These are phyloP conservation scores for Atherinosoma microstoma DNA, from an alignment of 2,797 vertebrate genomes.

Conservation along the genomic window DNA sequence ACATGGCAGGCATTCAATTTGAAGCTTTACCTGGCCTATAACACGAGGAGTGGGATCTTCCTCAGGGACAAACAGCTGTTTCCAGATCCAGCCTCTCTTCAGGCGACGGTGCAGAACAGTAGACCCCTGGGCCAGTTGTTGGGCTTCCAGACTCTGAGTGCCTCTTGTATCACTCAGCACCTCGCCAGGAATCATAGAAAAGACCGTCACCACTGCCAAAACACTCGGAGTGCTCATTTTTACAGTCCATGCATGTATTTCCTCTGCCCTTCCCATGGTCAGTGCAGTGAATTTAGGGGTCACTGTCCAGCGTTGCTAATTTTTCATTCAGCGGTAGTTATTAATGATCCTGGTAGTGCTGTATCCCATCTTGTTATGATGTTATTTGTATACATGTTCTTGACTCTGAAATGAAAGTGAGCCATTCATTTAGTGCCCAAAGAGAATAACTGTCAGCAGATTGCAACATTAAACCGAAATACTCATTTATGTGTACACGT, in stretches of 20 bases:
- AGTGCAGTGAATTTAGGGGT: slow-evolving; percentile 31
- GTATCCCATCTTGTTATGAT: slow-evolving; percentile 47
- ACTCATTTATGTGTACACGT: not conserved
- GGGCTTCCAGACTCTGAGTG: slow-evolving; percentile 59
- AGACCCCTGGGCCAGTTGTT: slow-evolving; percentile 56
- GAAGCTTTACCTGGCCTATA: slow-evolving; percentile 89
- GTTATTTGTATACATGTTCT: slow-evolving; percentile 49
- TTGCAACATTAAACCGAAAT: slow-evolving; percentile 39
- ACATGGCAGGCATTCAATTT: slow-evolving; percentile 68
- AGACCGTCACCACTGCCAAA: slow-evolving; percentile 68
- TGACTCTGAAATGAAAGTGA: slow-evolving; percentile 67
- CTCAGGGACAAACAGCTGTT: slow-evolving; percentile 89
- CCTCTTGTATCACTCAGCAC: slow-evolving; percentile 64
- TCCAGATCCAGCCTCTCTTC: slow-evolving; percentile 90
- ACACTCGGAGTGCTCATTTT: slow-evolving; percentile 74
- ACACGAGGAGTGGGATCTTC: slow-evolving; percentile 83
- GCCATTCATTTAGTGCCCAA: slow-evolving; percentile 50
- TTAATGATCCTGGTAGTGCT: slow-evolving; percentile 52
- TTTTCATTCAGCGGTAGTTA: slow-evolving; percentile 52
- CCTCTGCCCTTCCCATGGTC: slow-evolving; percentile 58
- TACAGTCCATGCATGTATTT: slow-evolving; percentile 58
- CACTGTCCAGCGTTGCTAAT: slow-evolving; percentile 32
- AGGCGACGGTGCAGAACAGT: slow-evolving; percentile 73
- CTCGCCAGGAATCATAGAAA: slow-evolving; percentile 72
- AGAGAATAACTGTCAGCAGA: slow-evolving; percentile 24